These are phyloP conservation scores for Diuraphis noxia DNA, from an alignment of 1,140 invertebrate species.

Conservation along the genomic window DNA sequence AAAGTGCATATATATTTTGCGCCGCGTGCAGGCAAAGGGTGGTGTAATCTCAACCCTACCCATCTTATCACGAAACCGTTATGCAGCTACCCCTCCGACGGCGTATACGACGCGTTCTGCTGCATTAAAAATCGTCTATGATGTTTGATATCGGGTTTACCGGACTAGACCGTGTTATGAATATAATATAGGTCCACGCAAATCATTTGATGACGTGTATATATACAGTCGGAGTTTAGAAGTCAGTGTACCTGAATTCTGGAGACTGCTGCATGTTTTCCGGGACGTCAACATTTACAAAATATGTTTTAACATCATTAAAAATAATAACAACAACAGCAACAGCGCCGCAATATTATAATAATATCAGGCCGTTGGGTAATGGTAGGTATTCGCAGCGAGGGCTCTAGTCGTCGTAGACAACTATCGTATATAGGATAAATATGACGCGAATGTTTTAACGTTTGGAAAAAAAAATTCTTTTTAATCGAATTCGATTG, in stretches of 20 bases:
- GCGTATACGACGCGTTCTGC: no score
- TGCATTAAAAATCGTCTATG: no score
- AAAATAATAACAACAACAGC: conserved; percentile 7
- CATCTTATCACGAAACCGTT: no score
- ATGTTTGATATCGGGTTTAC: no score
- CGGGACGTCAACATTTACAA: conserved; percentile 32
- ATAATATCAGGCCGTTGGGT: background rate
- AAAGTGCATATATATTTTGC: background rate
- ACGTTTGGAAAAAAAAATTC: background rate
- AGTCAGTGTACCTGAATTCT: conserved; percentile 37
- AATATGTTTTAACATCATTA: conserved; percentile 18
- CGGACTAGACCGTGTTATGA: background rate
- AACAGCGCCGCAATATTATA: background rate
- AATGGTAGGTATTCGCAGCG: no score
- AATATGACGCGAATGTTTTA: background rate
- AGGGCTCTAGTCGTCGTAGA: no score
- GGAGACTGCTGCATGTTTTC: background rate
- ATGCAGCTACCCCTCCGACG: no score
- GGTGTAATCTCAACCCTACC: background rate
- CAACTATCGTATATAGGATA: background rate
- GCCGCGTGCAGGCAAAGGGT: background rate
- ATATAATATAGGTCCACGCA: background rate
- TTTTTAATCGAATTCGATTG: background rate
- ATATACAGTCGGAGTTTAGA: background rate
- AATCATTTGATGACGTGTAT: background rate